Percentiles rank a stretch among this genome's conserved stretches.
Conservation (phyloP, 2,113 vertebrate species). For the Trematomus loennbergii region DNA sequence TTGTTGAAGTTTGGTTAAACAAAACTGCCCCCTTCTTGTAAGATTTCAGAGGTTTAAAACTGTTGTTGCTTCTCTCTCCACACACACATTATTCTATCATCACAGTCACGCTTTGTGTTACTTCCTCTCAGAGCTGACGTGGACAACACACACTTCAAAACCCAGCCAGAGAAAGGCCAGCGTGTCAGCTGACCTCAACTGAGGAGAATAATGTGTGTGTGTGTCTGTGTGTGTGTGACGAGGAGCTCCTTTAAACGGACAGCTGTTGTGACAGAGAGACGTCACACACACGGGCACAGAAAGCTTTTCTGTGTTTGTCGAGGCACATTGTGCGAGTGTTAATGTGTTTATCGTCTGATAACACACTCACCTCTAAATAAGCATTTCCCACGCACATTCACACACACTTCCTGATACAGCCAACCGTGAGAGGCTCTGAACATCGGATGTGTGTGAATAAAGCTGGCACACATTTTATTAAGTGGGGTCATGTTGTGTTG, state of each 20-base stretch:
- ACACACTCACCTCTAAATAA: slow-evolving; percentile 29
- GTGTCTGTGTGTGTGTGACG: background rate
- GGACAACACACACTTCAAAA: slow-evolving; percentile 5
- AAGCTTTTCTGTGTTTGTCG: slow-evolving; percentile 17
- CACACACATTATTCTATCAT: slow-evolving; percentile 22
- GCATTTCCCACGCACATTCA: background rate
- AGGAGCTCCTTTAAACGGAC: slow-evolving; percentile 21
- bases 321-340: background rate
- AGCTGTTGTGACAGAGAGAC: slow-evolving; percentile 11
- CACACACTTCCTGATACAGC: slow-evolving; percentile 27
- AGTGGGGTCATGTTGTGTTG: slow-evolving; percentile 48
- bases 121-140: slow-evolving; percentile 31
- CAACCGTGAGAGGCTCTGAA: slow-evolving; percentile 22
- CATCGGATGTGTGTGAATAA: slow-evolving; percentile 32
- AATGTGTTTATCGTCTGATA: background rate
- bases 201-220: slow-evolving; percentile 8
- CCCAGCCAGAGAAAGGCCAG: slow-evolving; percentile 3
- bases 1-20: too few relatives aligned
- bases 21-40: background rate
- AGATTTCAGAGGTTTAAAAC: background rate
- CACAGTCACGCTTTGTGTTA: slow-evolving; percentile 40
- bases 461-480: slow-evolving; percentile 15
- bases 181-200: background rate
- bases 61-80: background rate
- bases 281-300: background rate